Percentiles rank a stretch among this genome's conserved stretches.
These are phyloP conservation scores for Hyposmocoma kahamanoa DNA, from an alignment of 1,140 invertebrate species.

Conservation along the genomic window DNA sequence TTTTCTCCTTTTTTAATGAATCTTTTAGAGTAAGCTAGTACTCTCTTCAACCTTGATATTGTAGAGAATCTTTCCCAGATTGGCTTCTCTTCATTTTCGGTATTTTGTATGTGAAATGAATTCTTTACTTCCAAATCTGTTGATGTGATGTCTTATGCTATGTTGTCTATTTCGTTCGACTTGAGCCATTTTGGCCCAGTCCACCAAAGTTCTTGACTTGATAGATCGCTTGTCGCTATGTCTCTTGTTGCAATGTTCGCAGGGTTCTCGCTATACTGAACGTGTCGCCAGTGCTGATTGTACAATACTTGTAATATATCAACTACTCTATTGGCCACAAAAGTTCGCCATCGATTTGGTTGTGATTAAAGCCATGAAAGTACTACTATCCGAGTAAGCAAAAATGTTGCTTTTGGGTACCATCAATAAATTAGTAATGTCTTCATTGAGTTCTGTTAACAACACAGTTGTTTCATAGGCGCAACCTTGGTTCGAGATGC, in stretches of 20 bases:
- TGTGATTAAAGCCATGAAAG: background rate
- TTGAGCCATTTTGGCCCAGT: constrained; percentile 17
- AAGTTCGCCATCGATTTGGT: background rate
- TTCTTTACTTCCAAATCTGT: constrained; percentile 4
- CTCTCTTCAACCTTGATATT: constrained; percentile 8
- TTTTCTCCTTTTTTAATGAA: background rate
- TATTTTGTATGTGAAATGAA: background rate
- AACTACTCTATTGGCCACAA: background rate
- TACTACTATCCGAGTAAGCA: background rate
- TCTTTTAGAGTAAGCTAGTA: constrained; percentile 3
- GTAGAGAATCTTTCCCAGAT: constrained; percentile 9
- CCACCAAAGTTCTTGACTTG: constrained; percentile 31
- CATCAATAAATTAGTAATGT: background rate
- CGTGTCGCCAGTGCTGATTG: background rate
- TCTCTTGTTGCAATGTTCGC: background rate
- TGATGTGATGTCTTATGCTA: background rate
- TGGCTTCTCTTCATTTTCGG: background rate
- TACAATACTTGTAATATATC: background rate
- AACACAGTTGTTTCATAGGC: background rate
- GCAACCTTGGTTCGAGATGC: background rate
- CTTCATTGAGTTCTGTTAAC: background rate
- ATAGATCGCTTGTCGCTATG: constrained; percentile 6
- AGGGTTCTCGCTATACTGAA: background rate
- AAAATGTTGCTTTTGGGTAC: background rate
- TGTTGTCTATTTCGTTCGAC: background rate